Base-by-base conservation (phyloP, 2,888 invertebrate species). In the Mythimna albipuncta region DNA sequence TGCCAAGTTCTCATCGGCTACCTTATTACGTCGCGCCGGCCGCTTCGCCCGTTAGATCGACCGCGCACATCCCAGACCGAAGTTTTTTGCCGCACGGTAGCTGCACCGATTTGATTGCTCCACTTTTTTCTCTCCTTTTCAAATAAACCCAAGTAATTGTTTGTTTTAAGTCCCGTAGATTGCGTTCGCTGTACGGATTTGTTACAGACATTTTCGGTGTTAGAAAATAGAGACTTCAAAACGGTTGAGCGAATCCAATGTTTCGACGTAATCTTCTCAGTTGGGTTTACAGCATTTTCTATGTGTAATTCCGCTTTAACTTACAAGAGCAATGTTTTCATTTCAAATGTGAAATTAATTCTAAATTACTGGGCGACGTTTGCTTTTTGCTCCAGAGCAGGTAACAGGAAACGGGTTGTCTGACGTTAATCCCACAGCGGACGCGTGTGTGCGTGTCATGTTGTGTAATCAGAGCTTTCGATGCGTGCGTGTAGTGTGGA, bases 131-230 rank as follows among this genome's bases (percentile, higher is more conserved):
- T 92, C 91, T 92, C 89, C 92, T 94, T 94, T 93, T 93, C 94
- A 94, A 96, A 95, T 94, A 95, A 95, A 95, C 93, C 93, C 87
- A 93, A 94, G 95, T 95, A 96, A 96, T 96, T 96, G 96, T 96
- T 96, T 96, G 96, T 96, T 96, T 95, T 96, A 96, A 94, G 92
- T 90, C 92, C 90, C 91, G 92, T 93, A 93, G 94, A 94, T 95
- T 94, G 94, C 93, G 92, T 94, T 92, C 93, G 93, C 93, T 89
- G 91, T 88, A 91, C 92, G 91, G 92, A 94, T 95, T 95, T 93
- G 94, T 94, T 93, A 94, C 94, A 93, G 93, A 93, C 89, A 91
- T 92, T 94, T 92, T 94, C 84, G 91, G 88, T 88, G 88, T 91
- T 91, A 92, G 92, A 93, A 93, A 94, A 95, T 94, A 92, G 91